Evolutionary conservation across 2,797 vertebrate species (phyloP), one percentile per base, ranked within the genome.

Genomic region (Scolopax rusticola): DNA sequence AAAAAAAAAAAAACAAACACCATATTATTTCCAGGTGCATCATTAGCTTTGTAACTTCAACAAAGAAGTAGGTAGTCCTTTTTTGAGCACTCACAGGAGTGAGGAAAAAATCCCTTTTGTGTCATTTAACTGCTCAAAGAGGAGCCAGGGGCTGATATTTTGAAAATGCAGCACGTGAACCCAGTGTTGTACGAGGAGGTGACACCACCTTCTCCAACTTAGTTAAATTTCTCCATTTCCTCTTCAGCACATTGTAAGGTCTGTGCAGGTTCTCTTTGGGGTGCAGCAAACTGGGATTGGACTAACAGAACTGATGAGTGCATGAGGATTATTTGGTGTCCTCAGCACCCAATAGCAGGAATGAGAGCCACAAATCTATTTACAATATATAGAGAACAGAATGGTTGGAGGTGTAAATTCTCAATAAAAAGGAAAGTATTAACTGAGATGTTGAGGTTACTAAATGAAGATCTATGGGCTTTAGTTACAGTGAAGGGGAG

Each of bases 1-100:
- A n/a, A 20, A 3, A 0, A 20, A 3, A 0, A 41, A 15, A 41
- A 41, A 41, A 6, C 40, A 12, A 12, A 43, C 20, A 21, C 11
- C 21, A 23, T 11, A 10, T 4, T 20, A 15, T 32, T 74, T 85
- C 23, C 20, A 65, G 50, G 15, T 50, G 9, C 8, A 61, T 33
- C 38, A 51, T 48, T 4, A 71, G 10, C 51, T 57, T 36, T 61
- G 48, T 40, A 75, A 30, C 18, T 78, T 21, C 9, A 19, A 36
- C 18, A 30, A 38, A 32, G 20, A 23, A 15, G 6, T n/a, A 11
- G 40, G 36, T 12, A 47, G 47, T 24, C 32, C 15, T 87, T 6
- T 19, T 43, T 40, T 8, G 2, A 68, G 40, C 15, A 41, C 19
- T 14, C 38, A 20, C 0, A 1, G 24, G 21, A 73, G 5, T 2